These are phyloP conservation scores for Danionella cerebrum DNA, from an alignment of 2,113 vertebrate genomes.

Conservation along the genomic window DNA sequence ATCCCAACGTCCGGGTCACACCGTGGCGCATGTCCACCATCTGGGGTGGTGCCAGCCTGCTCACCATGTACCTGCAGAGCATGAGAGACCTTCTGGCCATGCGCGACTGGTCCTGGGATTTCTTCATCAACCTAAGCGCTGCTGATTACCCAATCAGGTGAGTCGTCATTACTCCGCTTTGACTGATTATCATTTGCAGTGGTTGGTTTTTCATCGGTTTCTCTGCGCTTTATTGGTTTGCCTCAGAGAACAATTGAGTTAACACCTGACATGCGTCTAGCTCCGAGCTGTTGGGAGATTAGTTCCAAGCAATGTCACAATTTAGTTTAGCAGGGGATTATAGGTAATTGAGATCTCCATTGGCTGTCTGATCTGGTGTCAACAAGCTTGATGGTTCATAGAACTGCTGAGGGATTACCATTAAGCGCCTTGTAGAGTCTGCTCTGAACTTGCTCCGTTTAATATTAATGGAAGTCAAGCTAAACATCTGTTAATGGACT, in stretches of 20 bases:
- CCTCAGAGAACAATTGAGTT: slow-evolving; percentile 6
- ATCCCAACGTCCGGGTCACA: slow-evolving; percentile 85
- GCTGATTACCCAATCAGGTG: slow-evolving; percentile 98
- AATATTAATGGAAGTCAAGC: neutral
- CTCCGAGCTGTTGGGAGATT: slow-evolving; percentile 37
- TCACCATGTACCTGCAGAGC: slow-evolving; percentile 89
- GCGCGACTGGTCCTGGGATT: slow-evolving; percentile 95
- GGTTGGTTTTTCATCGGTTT: neutral
- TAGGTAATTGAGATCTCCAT: slow-evolving; percentile 57
- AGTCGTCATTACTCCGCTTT: neutral
- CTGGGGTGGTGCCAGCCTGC: slow-evolving; percentile 95
- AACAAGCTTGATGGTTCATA: slow-evolving; percentile 10
- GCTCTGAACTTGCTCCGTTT: neutral
- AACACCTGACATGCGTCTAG: neutral
- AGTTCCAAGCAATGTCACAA: slow-evolving; percentile 36
- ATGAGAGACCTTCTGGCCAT: slow-evolving; percentile 93
- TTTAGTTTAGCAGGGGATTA: slow-evolving; percentile 51
- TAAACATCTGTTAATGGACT: neutral
- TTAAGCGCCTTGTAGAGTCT: neutral
- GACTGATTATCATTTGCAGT: neutral
- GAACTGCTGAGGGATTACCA: slow-evolving; percentile 5
- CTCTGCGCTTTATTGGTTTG: slow-evolving; percentile 1
- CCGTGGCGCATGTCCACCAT: slow-evolving; percentile 97
- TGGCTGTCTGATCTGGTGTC: slow-evolving; percentile 49
- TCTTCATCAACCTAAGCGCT: slow-evolving; percentile 98